Percentiles rank a stretch among this genome's conserved stretches.
Evolutionary conservation across 2,797 vertebrate genomes (phyloP).

Genomic region (Myripristis jacobus): DNA sequence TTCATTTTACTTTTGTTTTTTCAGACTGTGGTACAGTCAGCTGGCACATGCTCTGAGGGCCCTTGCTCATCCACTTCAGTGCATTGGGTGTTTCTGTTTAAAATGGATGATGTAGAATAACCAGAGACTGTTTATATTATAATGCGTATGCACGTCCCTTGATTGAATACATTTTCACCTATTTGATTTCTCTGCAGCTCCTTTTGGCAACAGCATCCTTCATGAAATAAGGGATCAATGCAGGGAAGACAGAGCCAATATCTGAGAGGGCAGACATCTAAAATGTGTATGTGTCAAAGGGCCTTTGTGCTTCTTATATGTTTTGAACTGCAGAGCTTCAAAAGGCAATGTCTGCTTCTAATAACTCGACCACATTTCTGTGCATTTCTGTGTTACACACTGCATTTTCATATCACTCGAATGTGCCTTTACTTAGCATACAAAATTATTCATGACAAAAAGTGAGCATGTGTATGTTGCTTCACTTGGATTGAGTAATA

Average conservation of each 20-base stretch:
- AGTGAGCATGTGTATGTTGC: background rate
- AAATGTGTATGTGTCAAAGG: constrained; percentile 44
- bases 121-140: too few relatives aligned
- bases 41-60: too few relatives aligned
- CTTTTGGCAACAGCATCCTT: constrained; percentile 18
- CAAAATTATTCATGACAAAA: constrained; percentile 59
- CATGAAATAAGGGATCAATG: constrained; percentile 19
- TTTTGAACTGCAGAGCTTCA: background rate
- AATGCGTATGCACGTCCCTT: too few relatives aligned
- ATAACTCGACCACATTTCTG: background rate
- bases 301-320: constrained; percentile 30
- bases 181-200: constrained; percentile 42
- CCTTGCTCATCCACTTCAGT: too few relatives aligned
- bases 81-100: too few relatives aligned
- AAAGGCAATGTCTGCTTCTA: background rate
- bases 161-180: constrained; percentile 29
- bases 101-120: too few relatives aligned
- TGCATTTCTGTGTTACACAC: too few relatives aligned
- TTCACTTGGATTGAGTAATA: constrained; percentile 21
- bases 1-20: too few relatives aligned
- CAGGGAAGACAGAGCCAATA: background rate
- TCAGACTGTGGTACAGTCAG: too few relatives aligned
- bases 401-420: constrained; percentile 10
- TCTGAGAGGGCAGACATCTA: constrained; percentile 37
- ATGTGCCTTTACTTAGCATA: constrained; percentile 36